Percentiles rank a stretch among this genome's conserved stretches.
phyloP scores from a whole-genome alignment of 2,888 invertebrate species.

The Craniophora ligustri region DNA sequence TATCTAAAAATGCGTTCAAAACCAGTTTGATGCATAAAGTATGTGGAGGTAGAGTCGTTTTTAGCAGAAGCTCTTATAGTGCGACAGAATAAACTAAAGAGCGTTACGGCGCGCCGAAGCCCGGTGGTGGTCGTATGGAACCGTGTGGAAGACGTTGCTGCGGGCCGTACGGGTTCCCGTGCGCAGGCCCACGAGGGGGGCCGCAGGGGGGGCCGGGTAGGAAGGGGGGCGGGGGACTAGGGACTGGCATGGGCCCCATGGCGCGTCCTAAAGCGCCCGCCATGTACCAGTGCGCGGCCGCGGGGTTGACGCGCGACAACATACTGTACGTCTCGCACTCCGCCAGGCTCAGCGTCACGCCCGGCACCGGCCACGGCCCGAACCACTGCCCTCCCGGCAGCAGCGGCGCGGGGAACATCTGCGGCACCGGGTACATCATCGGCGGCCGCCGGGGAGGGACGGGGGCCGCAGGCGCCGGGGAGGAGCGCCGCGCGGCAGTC shows the following conservation, averaged over 20 bases:
- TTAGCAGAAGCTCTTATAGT: neutral
- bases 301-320: slow-evolving; percentile 63
- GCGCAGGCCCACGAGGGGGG: neutral
- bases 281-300: slow-evolving; percentile 72
- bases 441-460: slow-evolving; percentile 5
- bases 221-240: slow-evolving; percentile 1
- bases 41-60: slow-evolving; percentile 16
- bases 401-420: slow-evolving; percentile 8
- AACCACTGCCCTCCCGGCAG: slow-evolving; percentile 1
- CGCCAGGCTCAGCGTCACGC: slow-evolving; percentile 59
- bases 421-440: neutral
- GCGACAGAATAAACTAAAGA: neutral
- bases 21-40: slow-evolving; percentile 2
- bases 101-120: slow-evolving; percentile 37
- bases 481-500: neutral
- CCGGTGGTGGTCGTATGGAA: slow-evolving; percentile 49
- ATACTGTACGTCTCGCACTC: slow-evolving; percentile 68
- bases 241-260: slow-evolving; percentile 11
- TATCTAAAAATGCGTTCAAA: slow-evolving; percentile 12
- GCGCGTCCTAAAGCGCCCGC: slow-evolving; percentile 62
- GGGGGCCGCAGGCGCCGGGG: neutral
- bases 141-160: neutral
- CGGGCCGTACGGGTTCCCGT: neutral
- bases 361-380: slow-evolving; percentile 2
- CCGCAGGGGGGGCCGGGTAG: neutral